Percentiles rank a stretch among this genome's conserved stretches.
Conservation (phyloP, 1,140 invertebrate species). For the Sweltsa coloradensis region DNA sequence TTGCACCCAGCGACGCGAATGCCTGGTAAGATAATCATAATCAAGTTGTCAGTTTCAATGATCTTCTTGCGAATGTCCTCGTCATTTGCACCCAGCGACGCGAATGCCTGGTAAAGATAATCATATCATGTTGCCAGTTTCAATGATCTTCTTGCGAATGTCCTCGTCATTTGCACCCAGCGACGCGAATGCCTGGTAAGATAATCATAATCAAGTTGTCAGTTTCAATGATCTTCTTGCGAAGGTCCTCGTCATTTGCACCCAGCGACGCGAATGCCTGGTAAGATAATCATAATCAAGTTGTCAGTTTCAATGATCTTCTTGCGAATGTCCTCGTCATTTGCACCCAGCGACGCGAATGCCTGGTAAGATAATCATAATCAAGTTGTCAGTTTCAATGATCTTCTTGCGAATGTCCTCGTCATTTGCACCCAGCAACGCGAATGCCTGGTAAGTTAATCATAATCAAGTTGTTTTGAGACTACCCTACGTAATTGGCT, state of each 20-base stretch:
- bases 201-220: too few relatives aligned
- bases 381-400: slow-evolving; percentile 81
- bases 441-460: slow-evolving; percentile 72
- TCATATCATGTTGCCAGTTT: too few relatives aligned
- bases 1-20: slow-evolving; percentile 82
- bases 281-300: too few relatives aligned
- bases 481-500: too few relatives aligned
- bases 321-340: slow-evolving; percentile 89
- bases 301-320: slow-evolving; percentile 83
- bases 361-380: too few relatives aligned
- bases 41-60: slow-evolving; percentile 76
- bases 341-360: slow-evolving; percentile 82
- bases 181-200: slow-evolving; percentile 78
- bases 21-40: slow-evolving; percentile 46
- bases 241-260: slow-evolving; percentile 87
- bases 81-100: slow-evolving; percentile 83
- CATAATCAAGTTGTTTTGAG: too few relatives aligned
- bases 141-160: slow-evolving; percentile 84
- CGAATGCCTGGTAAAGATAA: slow-evolving; percentile 60
- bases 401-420: slow-evolving; percentile 88
- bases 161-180: slow-evolving; percentile 88
- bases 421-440: slow-evolving; percentile 83
- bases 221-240: slow-evolving; percentile 86
- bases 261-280: slow-evolving; percentile 79
- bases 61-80: slow-evolving; percentile 88